These are phyloP conservation scores for Oreonectes daqikongensis DNA, from an alignment of 2,797 vertebrate genomes.

Conservation along the genomic window DNA sequence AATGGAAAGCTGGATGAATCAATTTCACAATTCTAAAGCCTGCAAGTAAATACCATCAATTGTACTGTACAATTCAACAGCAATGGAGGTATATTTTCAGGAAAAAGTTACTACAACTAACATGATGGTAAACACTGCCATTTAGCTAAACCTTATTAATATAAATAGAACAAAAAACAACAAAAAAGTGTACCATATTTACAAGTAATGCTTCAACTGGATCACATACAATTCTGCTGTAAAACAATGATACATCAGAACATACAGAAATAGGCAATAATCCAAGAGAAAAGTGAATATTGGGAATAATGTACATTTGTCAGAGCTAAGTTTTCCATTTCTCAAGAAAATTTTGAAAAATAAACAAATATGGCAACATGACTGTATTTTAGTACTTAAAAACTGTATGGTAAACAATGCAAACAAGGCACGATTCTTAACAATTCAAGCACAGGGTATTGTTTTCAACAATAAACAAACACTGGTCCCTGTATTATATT, in stretches of 20 bases:
- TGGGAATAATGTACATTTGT: neutral
- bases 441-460: constrained; percentile 18
- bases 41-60: constrained; percentile 68
- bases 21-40: constrained; percentile 54
- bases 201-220: constrained; percentile 61
- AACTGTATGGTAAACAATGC: neutral
- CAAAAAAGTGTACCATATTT: constrained; percentile 65
- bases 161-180: constrained; percentile 77
- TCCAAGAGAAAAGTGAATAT: neutral
- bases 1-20: constrained; percentile 55
- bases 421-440: constrained; percentile 18
- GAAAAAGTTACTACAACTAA: constrained; percentile 59
- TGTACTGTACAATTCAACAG: constrained; percentile 54
- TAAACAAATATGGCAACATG: constrained; percentile 1
- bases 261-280: neutral
- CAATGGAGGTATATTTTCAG: constrained; percentile 54
- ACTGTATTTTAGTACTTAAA: neutral
- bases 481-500: neutral
- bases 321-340: neutral
- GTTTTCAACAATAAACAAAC: constrained; percentile 29
- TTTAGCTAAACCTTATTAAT: constrained; percentile 62
- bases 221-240: constrained; percentile 12
- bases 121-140: constrained; percentile 55
- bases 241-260: constrained; percentile 25
- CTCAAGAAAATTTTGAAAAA: too few species aligned